Conservation (phyloP, 2,113 vertebrate species). For the Tricholaema leucomelas region DNA sequence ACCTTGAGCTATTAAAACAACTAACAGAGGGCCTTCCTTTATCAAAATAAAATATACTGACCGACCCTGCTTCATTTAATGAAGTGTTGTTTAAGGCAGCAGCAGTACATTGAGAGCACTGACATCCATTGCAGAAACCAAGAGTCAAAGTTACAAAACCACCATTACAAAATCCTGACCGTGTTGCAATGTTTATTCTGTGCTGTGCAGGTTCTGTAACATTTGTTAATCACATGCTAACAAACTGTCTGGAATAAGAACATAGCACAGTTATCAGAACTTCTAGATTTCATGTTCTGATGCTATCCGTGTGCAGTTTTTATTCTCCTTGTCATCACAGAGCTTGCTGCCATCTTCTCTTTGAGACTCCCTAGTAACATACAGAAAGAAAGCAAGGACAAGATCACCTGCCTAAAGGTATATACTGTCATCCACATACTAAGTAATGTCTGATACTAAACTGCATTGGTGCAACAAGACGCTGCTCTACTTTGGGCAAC, state of each 20-base stretch:
- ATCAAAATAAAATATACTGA: neutral
- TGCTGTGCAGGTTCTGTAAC: neutral
- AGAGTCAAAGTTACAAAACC: neutral
- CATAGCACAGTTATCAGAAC: neutral
- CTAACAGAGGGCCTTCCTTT: neutral
- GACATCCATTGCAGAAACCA: neutral
- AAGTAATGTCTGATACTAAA: neutral
- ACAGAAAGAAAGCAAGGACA: neutral
- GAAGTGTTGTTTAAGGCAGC: neutral
- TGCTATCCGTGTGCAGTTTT: neutral
- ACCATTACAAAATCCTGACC: neutral
- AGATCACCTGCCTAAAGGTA: neutral
- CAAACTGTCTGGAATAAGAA: neutral
- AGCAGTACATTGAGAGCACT: neutral
- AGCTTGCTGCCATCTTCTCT: neutral
- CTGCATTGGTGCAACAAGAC: neutral
- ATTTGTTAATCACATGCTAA: neutral
- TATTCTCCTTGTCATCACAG: neutral
- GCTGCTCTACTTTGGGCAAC: neutral
- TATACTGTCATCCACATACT: neutral
- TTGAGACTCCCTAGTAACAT: neutral
- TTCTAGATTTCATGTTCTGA: neutral
- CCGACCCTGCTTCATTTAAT: neutral
- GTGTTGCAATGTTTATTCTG: neutral
- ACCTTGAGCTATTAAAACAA: neutral